phyloP scores from a whole-genome alignment of 2,888 invertebrate species.

The Isoperla grammatica region DNA sequence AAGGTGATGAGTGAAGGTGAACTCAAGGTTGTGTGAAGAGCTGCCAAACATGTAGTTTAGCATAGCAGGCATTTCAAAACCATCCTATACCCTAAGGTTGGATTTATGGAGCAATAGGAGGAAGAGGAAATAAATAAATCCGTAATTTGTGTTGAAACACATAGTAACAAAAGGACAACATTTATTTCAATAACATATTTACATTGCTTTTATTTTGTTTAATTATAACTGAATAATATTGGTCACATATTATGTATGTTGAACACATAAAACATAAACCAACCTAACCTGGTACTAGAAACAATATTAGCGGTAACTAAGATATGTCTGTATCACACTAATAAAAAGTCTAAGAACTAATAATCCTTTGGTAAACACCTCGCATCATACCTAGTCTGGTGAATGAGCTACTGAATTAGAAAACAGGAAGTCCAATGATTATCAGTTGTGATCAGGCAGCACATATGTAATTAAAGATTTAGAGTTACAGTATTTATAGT shows the following conservation, averaged over 20 bases:
- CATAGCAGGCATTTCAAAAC: no score
- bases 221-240: conserved; percentile 14
- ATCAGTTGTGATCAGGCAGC: not conserved
- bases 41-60: no score
- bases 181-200: conserved; percentile 29
- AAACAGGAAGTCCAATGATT: conserved; percentile 25
- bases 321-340: conserved; percentile 18
- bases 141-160: conserved; percentile 20
- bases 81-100: no score
- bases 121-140: not conserved
- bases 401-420: conserved; percentile 9
- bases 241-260: conserved; percentile 11
- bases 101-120: not conserved
- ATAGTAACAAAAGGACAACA: conserved; percentile 28
- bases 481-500: not conserved
- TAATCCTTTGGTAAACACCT: conserved; percentile 15
- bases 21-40: no score
- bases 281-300: conserved; percentile 4
- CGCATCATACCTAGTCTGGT: not conserved
- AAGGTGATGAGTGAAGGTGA: no score
- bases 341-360: conserved; percentile 2
- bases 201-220: conserved; percentile 20
- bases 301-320: conserved; percentile 11
- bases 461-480: not conserved
- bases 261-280: conserved; percentile 2